phyloP scores from a whole-genome alignment of 2,888 invertebrate genomes.

The Lymantria dispar region DNA sequence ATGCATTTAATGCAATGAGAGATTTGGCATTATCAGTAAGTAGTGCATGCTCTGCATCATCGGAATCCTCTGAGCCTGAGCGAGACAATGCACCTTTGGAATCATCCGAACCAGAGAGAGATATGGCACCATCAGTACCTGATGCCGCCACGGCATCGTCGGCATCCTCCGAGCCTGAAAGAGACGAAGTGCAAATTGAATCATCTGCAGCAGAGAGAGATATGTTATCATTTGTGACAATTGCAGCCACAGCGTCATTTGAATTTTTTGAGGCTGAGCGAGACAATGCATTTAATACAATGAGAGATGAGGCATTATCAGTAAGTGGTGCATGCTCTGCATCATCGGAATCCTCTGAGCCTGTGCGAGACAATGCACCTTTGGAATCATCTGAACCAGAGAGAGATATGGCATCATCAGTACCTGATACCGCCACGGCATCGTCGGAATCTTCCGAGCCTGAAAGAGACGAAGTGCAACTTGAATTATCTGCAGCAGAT shows the following conservation, averaged over 20 bases:
- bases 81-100: not conserved
- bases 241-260: too few relatives aligned
- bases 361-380: not conserved
- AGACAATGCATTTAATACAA: too few relatives aligned
- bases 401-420: not conserved
- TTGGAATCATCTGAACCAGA: not conserved
- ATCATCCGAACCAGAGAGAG: not conserved
- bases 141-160: not conserved
- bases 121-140: not conserved
- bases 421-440: too few relatives aligned
- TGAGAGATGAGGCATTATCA: not conserved
- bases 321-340: not conserved
- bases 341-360: not conserved
- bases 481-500: not conserved
- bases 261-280: too few relatives aligned
- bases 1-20: not conserved
- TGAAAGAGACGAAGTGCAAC: too few relatives aligned
- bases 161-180: not conserved
- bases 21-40: not conserved
- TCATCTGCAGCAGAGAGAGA: too few relatives aligned
- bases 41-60: not conserved
- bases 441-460: too few relatives aligned
- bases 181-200: too few relatives aligned
- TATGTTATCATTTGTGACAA: too few relatives aligned
- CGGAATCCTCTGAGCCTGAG: not conserved